phyloP scores from a whole-genome alignment of 2,113 vertebrate species.

The Motacilla alba region DNA sequence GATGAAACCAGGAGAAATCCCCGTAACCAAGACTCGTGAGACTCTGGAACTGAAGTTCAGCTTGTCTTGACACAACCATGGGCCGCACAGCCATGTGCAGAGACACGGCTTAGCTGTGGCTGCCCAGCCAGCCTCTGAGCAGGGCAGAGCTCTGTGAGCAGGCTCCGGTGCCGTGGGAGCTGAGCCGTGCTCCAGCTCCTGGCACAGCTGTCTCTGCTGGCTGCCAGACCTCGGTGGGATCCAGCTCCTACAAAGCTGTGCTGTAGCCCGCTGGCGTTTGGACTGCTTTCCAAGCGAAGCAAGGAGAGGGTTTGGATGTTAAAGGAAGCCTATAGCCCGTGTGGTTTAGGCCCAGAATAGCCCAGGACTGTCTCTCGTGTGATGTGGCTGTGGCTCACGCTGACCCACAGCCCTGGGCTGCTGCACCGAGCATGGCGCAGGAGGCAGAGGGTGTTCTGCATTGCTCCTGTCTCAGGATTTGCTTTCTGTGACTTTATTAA shows the following conservation, averaged over 20 bases:
- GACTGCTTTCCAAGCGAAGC: neutral
- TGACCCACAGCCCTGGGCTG: neutral
- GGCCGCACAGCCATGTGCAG: neutral
- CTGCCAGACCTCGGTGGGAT: neutral
- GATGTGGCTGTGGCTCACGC: neutral
- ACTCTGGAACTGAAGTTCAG: neutral
- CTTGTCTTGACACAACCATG: neutral
- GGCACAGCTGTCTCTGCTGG: neutral
- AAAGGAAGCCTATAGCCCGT: neutral
- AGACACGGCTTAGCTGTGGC: neutral
- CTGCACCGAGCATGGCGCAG: accelerated
- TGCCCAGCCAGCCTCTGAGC: neutral
- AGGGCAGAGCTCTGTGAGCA: neutral
- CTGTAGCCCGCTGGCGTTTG: neutral
- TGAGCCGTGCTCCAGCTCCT: neutral
- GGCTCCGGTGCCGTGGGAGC: slow-evolving; percentile 23
- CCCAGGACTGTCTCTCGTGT: accelerated
- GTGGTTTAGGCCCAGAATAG: neutral
- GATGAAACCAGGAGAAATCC: neutral
- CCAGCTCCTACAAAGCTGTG: neutral
- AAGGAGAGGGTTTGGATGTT: neutral
- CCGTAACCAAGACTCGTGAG: neutral
- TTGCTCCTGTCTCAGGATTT: neutral
- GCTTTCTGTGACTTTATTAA: slow-evolving; percentile 10
- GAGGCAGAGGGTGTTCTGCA: neutral